Percentiles rank a stretch among this genome's conserved stretches.
Evolutionary conservation across 2,113 vertebrate species (phyloP).

Genomic region (Martes martes): DNA sequence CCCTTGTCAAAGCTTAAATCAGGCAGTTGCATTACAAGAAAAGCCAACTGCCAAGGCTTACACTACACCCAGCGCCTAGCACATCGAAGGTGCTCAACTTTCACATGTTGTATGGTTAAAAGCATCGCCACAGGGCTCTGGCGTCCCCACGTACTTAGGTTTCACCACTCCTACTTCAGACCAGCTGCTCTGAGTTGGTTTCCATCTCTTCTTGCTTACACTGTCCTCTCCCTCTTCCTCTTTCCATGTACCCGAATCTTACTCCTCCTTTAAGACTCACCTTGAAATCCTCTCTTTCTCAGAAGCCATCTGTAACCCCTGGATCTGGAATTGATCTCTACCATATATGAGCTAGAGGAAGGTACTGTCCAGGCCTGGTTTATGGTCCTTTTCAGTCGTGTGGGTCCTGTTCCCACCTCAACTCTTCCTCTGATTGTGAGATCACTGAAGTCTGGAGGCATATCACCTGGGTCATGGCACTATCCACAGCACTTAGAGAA

Average conservation of each 20-base stretch:
- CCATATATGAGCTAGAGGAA: not conserved
- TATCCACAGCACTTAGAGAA: not conserved
- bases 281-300: not conserved
- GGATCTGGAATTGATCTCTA: not conserved
- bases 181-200: not conserved
- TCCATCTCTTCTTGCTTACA: not conserved
- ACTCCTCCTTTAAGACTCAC: not conserved
- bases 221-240: not conserved
- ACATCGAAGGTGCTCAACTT: not conserved
- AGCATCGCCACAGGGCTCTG: not conserved
- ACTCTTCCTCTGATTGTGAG: not conserved
- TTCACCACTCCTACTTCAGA: accelerated
- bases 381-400: not conserved
- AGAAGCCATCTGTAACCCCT: not conserved
- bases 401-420: not conserved
- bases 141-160: too few species aligned
- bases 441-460: not conserved
- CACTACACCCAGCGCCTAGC: not conserved
- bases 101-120: not conserved
- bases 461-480: not conserved
- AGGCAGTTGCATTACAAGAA: not conserved
- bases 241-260: not conserved
- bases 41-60: not conserved
- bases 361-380: not conserved
- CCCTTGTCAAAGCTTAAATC: not conserved